Conservation (phyloP, 2,113 vertebrate species). For the Tenebrosternarchus preto region DNA sequence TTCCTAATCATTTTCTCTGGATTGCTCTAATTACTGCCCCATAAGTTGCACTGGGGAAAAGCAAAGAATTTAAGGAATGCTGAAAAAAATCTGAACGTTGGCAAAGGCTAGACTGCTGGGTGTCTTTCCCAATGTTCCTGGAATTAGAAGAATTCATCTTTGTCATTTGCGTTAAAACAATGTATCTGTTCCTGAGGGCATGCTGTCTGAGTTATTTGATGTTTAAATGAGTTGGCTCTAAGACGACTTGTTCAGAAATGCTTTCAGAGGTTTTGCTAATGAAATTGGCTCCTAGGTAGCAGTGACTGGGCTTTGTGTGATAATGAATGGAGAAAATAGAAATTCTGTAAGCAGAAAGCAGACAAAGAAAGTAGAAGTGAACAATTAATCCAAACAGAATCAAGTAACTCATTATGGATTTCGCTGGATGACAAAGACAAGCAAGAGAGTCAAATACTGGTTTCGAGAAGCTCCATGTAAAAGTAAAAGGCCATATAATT, state of each 20-base stretch:
- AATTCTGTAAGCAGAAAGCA: slow-evolving; percentile 20
- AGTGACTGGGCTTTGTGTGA: slow-evolving; percentile 47
- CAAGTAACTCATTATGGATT: slow-evolving; percentile 26
- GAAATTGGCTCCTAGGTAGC: slow-evolving; percentile 52
- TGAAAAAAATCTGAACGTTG: slow-evolving; percentile 27
- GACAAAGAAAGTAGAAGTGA: slow-evolving; percentile 26
- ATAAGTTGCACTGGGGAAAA: slow-evolving; percentile 11
- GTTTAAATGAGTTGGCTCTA: slow-evolving; percentile 48
- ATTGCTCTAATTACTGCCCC: slow-evolving; percentile 46
- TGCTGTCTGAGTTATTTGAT: slow-evolving; percentile 48
- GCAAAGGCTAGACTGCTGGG: slow-evolving; percentile 43
- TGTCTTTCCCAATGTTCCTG: slow-evolving; percentile 47
- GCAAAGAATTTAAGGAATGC: slow-evolving; percentile 35
- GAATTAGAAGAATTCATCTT: slow-evolving; percentile 51
- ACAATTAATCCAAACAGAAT: slow-evolving; percentile 33
- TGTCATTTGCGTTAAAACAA: slow-evolving; percentile 53
- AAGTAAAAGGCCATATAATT: background rate
- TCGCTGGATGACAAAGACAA: slow-evolving; percentile 16
- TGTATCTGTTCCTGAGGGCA: slow-evolving; percentile 46
- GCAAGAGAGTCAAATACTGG: background rate
- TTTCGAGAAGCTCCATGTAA: background rate
- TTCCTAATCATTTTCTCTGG: slow-evolving; percentile 26
- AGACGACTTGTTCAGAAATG: slow-evolving; percentile 45
- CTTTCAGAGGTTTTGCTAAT: slow-evolving; percentile 52
- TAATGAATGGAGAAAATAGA: slow-evolving; percentile 39